Percentiles rank a stretch among this genome's conserved stretches.
Evolutionary conservation across 2,113 vertebrate species (phyloP).

Genomic region (Microcebus murinus): DNA sequence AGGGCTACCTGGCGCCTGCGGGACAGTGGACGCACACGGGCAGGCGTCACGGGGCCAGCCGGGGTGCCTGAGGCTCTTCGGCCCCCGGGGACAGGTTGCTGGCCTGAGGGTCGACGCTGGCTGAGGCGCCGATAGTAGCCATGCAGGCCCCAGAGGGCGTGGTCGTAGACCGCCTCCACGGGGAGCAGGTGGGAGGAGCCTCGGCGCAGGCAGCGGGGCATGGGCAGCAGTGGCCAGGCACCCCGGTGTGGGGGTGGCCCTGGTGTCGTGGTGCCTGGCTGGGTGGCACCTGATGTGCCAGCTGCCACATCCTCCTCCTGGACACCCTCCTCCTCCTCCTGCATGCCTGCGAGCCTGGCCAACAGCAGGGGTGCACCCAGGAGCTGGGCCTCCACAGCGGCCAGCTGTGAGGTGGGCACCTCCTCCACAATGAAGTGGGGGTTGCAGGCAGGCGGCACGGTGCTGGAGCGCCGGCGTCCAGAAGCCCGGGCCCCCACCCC

Average conservation of each 20-base stretch:
- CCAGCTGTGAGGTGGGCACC: constrained; percentile 33
- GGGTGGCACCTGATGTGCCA: not conserved
- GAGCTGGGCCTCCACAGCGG: constrained; percentile 83
- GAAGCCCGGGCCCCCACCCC: not conserved
- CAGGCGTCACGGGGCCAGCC: not conserved
- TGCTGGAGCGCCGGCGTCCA: constrained; percentile 90
- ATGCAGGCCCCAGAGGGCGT: constrained; percentile 79
- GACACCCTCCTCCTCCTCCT: constrained; percentile 70
- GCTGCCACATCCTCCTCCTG: not conserved
- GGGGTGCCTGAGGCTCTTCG: constrained; percentile 49
- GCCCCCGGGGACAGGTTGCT: constrained; percentile 34
- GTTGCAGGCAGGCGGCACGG: constrained; percentile 88
- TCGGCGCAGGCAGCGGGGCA: constrained; percentile 86
- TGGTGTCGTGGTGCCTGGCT: not conserved
- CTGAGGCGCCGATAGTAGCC: constrained; percentile 86
- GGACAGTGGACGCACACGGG: constrained; percentile 37
- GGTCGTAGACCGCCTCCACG: constrained; percentile 67
- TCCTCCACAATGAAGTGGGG: constrained; percentile 88
- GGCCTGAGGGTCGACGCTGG: constrained; percentile 81
- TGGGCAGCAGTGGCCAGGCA: constrained; percentile 75
- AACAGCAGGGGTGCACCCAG: constrained; percentile 87
- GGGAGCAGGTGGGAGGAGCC: constrained; percentile 87
- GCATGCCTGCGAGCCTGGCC: constrained; percentile 86
- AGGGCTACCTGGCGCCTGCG: constrained; percentile 80
- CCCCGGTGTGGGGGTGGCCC: not conserved